A percentile compares a stretch with the other conserved stretches of the same genome.
Evolutionary conservation across 2,113 vertebrate genomes (phyloP).

Genomic region (Ifrita kowaldi): DNA sequence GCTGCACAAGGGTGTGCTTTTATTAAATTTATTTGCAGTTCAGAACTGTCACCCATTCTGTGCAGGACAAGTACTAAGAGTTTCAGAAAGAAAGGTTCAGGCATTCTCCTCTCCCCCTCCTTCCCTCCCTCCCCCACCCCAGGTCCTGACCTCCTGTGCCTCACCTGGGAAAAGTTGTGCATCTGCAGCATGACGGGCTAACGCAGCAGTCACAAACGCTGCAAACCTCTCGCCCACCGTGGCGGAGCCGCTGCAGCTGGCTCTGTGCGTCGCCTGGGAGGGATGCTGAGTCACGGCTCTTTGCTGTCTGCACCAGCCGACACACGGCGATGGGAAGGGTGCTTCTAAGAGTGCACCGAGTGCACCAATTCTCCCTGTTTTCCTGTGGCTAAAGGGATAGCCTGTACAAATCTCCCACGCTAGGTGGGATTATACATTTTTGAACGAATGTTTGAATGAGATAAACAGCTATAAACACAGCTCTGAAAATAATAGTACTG

Average conservation of each 20-base stretch:
- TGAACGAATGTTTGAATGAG: neutral
- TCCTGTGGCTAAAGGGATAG: neutral
- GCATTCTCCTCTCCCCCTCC: neutral
- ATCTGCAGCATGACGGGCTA: neutral
- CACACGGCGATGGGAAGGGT: neutral
- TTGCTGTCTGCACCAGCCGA: neutral
- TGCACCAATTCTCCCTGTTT: neutral
- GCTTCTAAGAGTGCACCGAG: neutral
- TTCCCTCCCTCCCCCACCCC: accelerated
- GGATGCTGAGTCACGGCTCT: neutral
- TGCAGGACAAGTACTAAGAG: neutral
- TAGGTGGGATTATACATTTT: neutral
- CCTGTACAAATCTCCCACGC: neutral
- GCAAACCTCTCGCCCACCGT: accelerated
- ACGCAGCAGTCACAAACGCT: neutral
- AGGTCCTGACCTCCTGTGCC: neutral
- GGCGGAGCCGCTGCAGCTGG: neutral
- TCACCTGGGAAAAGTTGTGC: neutral
- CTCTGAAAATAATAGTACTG: neutral
- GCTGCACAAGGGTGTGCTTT: neutral
- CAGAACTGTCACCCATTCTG: neutral
- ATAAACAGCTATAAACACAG: neutral
- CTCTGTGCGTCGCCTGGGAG: neutral
- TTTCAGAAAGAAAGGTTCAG: neutral
- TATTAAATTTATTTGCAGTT: neutral